Evolutionary conservation across 1,140 invertebrate species (phyloP), one percentile per base, ranked within the genome.

Genomic region (Drepana arcuata): DNA sequence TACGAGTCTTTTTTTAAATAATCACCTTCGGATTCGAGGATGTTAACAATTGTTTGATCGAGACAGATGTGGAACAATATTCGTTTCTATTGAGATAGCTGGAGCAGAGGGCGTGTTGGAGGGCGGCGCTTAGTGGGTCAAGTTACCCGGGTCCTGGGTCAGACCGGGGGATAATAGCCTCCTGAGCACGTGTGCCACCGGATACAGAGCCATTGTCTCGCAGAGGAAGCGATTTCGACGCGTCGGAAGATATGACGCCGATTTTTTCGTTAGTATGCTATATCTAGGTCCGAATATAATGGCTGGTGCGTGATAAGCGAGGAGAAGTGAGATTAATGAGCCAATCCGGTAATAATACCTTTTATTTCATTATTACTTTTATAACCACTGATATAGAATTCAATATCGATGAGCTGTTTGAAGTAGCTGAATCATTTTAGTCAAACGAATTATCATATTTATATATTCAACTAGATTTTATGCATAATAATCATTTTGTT

Each of bases 141-240:
- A 77, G 66, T 81, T 79, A 65, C 77, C 50, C 51, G 52, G 69
- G 74, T 72, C 32, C 23, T 52, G 51, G 63, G 61, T 58, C 67
- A 66, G 38, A 51, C 37, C 37, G 16, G 38, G 47, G 50, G 49
- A 81, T 81, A 78, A 81, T 78, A 69, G 69, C 48, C 67, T 79
- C 77, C 77, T 81, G 77, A 81, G 77, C 77, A 81, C 77, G 77
- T 81, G 74, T 77, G 57, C 63, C 35, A 43, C 77, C 77, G 77
- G 77, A 81, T 77, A 68, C 56, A 47, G 48, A 55, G 58, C 70
- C 49, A 79, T 81, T 81, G 77, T 81, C 64, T 78, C 55, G 51
- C 54, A 48, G 60, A 81, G 71, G 77, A 78, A 81, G 59, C 66
- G 54, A 71, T 70, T 72, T 68, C 48, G 64, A 69, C 60, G 59